Percentiles rank a stretch among this genome's conserved stretches.
Evolutionary conservation across 2,113 vertebrate species (phyloP).

Genomic region (Silurus glanis): DNA sequence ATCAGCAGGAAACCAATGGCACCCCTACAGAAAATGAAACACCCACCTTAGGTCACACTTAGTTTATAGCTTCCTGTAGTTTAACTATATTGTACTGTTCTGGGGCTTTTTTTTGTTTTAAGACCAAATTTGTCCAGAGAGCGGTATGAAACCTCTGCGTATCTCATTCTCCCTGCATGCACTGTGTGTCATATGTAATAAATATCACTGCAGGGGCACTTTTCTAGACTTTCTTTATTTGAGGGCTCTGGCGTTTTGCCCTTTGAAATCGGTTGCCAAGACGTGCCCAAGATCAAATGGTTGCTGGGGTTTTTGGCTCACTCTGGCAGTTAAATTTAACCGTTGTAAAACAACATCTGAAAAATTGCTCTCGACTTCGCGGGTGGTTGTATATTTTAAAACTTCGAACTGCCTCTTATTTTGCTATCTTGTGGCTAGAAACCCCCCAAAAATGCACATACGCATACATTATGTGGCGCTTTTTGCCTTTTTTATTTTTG

Average conservation of each 20-base stretch:
- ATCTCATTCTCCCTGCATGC: not conserved
- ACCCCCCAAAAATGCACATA: not conserved
- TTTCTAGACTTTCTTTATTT: slow-evolving; percentile 15
- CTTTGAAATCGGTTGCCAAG: slow-evolving; percentile 42
- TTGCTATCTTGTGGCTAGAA: slow-evolving; percentile 24
- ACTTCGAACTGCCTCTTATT: slow-evolving; percentile 32
- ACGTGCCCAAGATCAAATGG: slow-evolving; percentile 42
- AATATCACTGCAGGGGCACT: slow-evolving; percentile 36
- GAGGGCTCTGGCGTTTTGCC: slow-evolving; percentile 45
- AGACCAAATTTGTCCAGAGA: slow-evolving; percentile 15
- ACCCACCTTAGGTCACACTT: not conserved
- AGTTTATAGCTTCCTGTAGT: not conserved
- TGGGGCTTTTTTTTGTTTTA: slow-evolving; percentile 23
- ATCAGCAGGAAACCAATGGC: not conserved
- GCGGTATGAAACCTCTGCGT: not conserved
- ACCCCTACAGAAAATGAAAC: not conserved
- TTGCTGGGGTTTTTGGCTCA: slow-evolving; percentile 3
- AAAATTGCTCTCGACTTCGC: slow-evolving; percentile 37
- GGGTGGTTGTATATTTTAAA: slow-evolving; percentile 38
- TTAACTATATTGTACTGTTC: not conserved
- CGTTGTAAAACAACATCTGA: slow-evolving; percentile 38
- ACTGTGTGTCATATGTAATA: slow-evolving; percentile 45
- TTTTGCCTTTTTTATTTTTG: not conserved
- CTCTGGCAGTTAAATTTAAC: slow-evolving; percentile 43
- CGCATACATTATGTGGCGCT: slow-evolving; percentile 25